Evolutionary conservation across 2,797 vertebrate species (phyloP), one percentile per base, ranked within the genome.

Genomic region (Macrochelys suwanniensis): DNA sequence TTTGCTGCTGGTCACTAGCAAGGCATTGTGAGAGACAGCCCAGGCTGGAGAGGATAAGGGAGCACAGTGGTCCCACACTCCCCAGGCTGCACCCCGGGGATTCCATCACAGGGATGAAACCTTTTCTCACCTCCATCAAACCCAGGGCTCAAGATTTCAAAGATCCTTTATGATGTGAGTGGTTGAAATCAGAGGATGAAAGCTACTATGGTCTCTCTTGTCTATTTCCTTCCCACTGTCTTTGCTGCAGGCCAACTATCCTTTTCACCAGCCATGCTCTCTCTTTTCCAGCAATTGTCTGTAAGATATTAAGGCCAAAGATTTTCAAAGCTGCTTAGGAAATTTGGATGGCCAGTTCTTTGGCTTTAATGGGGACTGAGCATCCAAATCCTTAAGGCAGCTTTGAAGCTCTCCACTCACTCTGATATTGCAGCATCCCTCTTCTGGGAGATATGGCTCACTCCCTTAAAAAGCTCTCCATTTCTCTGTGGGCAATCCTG

Each of bases 311-410:
- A 74, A 45, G 68, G 23, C 21, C 42, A 13, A 9, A 33, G 3
- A 82, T 91, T 15, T 78, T 50, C 11, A 78, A 78, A 50, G 47
- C 5, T 28, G 49, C 47, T 49, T n/a, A 82, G 80, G 2, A 2
- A 0, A 0, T 37, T 87, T 80, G 10, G 68, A 7, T 1, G 0
- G n/a, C 21, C 61, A 83, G 9, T 31, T 77, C 3, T 74, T 50
- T 28, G 15, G 19, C 59, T 77, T 77, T n/a, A 89, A 77, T 50
- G 31, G 26, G n/a, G 89, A 3, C 11, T 82, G 12, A 19, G 9
- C 4, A 4, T 82, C 94, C 12, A 65, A 54, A 33, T 4, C 4
- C 85, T 54, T 19, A 12, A 83, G 82, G 19, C 7, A 85, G 11
- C 49, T 81, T 10, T 61, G 13, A 37, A 92, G 80, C 19, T 77